Base-by-base conservation (phyloP, 1,140 invertebrate genomes). In the Frieseomelitta varia region DNA sequence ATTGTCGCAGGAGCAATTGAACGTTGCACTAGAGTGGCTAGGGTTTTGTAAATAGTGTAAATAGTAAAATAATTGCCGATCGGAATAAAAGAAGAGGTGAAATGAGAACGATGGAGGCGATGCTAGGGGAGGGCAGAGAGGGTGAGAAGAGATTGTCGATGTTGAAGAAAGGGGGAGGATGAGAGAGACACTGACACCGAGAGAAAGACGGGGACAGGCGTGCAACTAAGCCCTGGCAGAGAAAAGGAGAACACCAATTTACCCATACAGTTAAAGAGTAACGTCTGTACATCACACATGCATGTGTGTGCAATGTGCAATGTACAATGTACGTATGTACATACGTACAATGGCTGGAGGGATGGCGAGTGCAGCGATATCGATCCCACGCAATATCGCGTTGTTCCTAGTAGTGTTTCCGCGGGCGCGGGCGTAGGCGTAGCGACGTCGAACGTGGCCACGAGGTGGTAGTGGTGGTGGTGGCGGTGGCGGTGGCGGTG, bases 361-460 rank as follows among this genome's bases (percentile, higher is more conserved):
- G 80, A 74, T 87, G 90, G 91, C 88, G 92, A 90, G 88, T 91
- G 91, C 91, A 87, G 80, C 85, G 91, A 92, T 93, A 93, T 93
- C 91, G 92, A 93, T 93, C 91, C 91, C 80, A 92, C 89, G 92
- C 88, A 92, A 92, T 92, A 92, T 92, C 90, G 84, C 86, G 85
- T 74, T 84, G 86, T 88, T 86, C 81, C 84, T 88, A 87, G 87
- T 90, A 88, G 81, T 17, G 75, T 78, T 89, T 89, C 76, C 86
- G 61, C 81, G 67, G 56, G 55, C 85, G 78, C 63, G 63, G 63
- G 80, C 86, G 61, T 77, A 61, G 56, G 55, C 85, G 78, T 68
- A 68, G 63, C 83, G 79, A 88, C 79, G 81, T 73, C 67, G 69
- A 81, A 79, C 77, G 78, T 87, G 27, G 12, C 30, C 76, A 85